Conservation (phyloP, 2,888 invertebrate genomes). For the Anagyrus pseudococci region DNA sequence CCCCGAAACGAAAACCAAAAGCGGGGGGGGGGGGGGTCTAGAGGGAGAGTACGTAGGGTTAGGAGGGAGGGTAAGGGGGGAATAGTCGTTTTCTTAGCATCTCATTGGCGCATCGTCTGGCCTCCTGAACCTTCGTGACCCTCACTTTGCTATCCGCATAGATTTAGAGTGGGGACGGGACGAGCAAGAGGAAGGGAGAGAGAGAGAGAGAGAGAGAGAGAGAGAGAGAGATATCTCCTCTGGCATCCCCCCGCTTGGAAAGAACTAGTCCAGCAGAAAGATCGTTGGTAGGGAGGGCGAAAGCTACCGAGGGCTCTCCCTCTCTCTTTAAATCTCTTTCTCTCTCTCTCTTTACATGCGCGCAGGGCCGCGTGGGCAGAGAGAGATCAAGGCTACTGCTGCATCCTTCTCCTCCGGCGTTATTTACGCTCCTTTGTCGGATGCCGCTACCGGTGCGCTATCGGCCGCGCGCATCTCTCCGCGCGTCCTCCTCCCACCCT, state of each 20-base stretch:
- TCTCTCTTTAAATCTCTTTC: not conserved
- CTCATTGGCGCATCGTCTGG: constrained; percentile 47
- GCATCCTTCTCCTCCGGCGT: constrained; percentile 3
- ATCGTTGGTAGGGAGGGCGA: constrained; percentile 7
- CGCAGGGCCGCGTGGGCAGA: constrained; percentile 9
- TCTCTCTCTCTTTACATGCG: constrained; percentile 17
- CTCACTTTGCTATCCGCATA: constrained; percentile 41
- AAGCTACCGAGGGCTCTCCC: too few relatives aligned
- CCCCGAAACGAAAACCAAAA: too few relatives aligned
- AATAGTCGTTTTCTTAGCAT: too few relatives aligned
- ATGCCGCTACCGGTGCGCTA: constrained; percentile 9
- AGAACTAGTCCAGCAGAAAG: constrained; percentile 46
- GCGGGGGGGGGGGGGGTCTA: too few relatives aligned
- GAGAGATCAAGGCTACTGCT: constrained; percentile 18
- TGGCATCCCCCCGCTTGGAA: too few relatives aligned
- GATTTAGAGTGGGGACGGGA: too few relatives aligned
- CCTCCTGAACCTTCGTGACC: constrained; percentile 55
- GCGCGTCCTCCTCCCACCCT: not conserved
- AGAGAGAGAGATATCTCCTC: constrained; percentile 21
- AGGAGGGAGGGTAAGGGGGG: too few relatives aligned
- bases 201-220: constrained; percentile 42
- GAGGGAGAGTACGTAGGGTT: too few relatives aligned
- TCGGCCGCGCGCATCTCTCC: constrained; percentile 1
- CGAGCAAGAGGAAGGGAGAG: too few relatives aligned
- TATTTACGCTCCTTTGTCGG: constrained; percentile 31